These are phyloP conservation scores for Bombyx huttoni DNA, from an alignment of 2,888 invertebrate species.

Conservation along the genomic window DNA sequence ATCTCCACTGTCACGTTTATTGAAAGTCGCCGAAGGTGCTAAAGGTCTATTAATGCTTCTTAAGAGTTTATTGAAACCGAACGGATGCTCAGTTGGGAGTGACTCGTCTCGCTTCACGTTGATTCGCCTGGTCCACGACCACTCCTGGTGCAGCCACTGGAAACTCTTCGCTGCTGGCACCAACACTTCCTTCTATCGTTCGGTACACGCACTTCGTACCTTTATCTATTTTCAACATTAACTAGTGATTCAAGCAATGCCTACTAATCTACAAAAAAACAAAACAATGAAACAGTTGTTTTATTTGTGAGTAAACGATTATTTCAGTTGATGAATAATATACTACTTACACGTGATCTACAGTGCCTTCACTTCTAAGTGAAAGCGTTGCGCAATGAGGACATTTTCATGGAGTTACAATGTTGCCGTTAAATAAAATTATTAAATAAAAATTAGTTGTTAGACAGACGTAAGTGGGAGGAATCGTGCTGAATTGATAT, in stretches of 20 bases:
- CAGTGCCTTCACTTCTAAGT: slow-evolving; percentile 44
- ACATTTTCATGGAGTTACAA: not conserved
- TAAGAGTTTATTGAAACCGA: slow-evolving; percentile 37
- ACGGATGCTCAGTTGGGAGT: not conserved
- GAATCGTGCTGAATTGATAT: not conserved
- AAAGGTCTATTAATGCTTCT: slow-evolving; percentile 68
- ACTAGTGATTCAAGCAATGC: not conserved
- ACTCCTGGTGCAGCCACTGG: slow-evolving; percentile 7
- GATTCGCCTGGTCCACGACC: slow-evolving; percentile 12
- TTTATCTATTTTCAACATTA: not conserved
- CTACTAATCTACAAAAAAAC: too few relatives aligned
- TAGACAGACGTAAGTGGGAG: not conserved
- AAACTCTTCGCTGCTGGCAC: not conserved
- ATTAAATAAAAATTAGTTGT: not conserved
- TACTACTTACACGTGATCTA: slow-evolving; percentile 34
- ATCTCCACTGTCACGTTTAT: slow-evolving; percentile 57
- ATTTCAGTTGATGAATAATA: slow-evolving; percentile 28
- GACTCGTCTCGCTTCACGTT: slow-evolving; percentile 8
- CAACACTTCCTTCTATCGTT: not conserved
- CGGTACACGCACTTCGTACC: not conserved
- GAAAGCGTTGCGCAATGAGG: slow-evolving; percentile 18
- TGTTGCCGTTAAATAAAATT: not conserved
- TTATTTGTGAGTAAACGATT: slow-evolving; percentile 26
- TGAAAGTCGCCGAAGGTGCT: slow-evolving; percentile 66
- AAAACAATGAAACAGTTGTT: not conserved